phyloP scores from a whole-genome alignment of 2,113 vertebrate species.

The Pelecanus crispus region DNA sequence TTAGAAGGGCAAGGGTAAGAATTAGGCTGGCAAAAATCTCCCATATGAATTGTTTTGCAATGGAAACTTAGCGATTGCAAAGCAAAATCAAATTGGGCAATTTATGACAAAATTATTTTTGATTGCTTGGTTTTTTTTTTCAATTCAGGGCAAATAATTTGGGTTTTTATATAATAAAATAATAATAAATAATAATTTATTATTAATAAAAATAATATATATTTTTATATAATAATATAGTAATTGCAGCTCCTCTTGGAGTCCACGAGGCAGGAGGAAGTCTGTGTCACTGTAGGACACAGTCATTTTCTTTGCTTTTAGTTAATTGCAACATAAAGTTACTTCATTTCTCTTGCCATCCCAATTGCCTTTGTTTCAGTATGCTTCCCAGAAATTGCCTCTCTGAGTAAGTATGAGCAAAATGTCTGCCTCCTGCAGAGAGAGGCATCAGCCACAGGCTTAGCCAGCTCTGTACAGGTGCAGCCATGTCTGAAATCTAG shows the following conservation, averaged over 20 bases:
- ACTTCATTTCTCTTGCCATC: not conserved
- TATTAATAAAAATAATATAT: no score
- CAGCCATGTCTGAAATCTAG: not conserved
- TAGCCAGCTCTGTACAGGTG: not conserved
- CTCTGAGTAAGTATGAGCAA: not conserved
- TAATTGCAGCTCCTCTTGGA: not conserved
- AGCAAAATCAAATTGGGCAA: not conserved
- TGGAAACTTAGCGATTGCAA: accelerated
- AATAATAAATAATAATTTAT: no score
- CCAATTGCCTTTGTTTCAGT: not conserved
- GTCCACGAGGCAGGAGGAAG: not conserved
- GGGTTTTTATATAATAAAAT: no score
- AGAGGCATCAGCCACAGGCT: not conserved
- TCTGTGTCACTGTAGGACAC: not conserved
- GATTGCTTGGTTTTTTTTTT: not conserved
- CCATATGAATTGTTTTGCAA: not conserved
- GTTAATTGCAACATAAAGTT: not conserved
- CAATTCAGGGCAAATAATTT: not conserved
- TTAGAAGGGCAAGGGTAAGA: not conserved
- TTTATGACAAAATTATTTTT: not conserved
- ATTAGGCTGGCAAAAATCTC: not conserved
- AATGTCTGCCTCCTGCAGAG: not conserved
- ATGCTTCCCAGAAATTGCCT: not conserved
- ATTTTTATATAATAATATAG: no score
- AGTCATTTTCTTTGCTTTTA: not conserved